Conservation (phyloP, 1,140 invertebrate species). For the Drosophila bocki region DNA sequence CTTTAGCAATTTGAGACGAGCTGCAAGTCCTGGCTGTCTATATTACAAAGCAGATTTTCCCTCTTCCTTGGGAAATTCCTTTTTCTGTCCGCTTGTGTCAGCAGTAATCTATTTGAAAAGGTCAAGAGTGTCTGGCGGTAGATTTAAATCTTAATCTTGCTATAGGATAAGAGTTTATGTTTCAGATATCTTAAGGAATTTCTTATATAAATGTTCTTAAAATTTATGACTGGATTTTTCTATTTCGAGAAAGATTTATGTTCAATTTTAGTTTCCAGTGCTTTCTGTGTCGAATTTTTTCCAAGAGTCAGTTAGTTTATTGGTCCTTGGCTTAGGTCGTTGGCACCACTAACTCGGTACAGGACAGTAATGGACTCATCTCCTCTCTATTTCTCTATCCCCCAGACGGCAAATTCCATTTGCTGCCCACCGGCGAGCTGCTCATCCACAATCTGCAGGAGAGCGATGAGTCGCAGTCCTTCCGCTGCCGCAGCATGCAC, state of each 20-base stretch:
- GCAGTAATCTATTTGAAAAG: slow-evolving; percentile 32
- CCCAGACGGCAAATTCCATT: slow-evolving; percentile 92
- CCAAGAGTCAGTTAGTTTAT: neutral
- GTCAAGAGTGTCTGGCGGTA: slow-evolving; percentile 21
- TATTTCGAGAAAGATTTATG: no score
- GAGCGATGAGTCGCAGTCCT: slow-evolving; percentile 90
- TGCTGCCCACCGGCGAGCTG: slow-evolving; percentile 92
- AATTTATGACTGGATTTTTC: neutral
- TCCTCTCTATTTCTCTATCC: slow-evolving; percentile 35
- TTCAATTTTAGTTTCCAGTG: neutral
- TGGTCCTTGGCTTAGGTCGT: neutral
- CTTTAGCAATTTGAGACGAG: slow-evolving; percentile 79
- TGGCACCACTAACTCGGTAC: neutral
- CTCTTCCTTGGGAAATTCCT: neutral
- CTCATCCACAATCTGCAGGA: slow-evolving; percentile 91
- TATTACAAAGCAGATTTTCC: slow-evolving; percentile 17
- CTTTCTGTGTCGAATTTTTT: slow-evolving; percentile 9
- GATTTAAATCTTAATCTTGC: slow-evolving; percentile 13
- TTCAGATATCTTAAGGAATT: neutral
- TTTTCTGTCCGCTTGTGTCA: neutral
- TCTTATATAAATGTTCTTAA: neutral
- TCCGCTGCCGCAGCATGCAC: slow-evolving; percentile 92
- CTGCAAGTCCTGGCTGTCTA: slow-evolving; percentile 24
- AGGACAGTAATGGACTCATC: slow-evolving; percentile 6
- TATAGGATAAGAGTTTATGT: neutral